Base-by-base conservation (phyloP, 1,140 invertebrate genomes). In the Aleiodes sp. region DNA sequence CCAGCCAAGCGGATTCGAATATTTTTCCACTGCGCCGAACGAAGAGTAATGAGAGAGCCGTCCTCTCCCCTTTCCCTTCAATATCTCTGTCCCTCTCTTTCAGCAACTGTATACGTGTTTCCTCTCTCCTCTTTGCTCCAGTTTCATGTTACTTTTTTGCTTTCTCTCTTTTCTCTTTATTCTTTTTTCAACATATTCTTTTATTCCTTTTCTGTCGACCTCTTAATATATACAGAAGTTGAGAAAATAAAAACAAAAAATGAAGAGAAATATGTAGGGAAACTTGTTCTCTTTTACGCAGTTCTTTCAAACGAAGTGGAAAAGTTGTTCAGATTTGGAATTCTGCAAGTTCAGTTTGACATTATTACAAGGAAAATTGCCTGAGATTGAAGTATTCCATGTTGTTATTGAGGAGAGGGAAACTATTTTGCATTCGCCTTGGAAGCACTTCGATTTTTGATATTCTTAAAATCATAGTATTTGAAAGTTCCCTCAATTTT, bases 1-100 rank as follows among this genome's bases (percentile, higher is more conserved):
- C 74, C 78, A 75, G 68, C 68, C 73, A 67, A 73, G 66, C 63
- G 74, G 68, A 76, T 77, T 78, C 73, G 73, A 79, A 79, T 78
- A 76, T 79, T 78, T 76, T 73, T 70, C 41, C 70, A n/a, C 65
- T 63, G 39, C 29, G 52, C 67, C 70, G 69, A 77, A 79, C 69
- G 64, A 73, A 78, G 72, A 76, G 70, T 76, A 76, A 78, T 68
- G 74, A 78, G 67, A 60, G 60, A 43, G n/a, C 26, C 31, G n/a
- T n/a, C 4, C 35, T 12, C 21, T n/a, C 28, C 39, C 21, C 12
- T 9, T 21, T 60, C 26, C 19, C 60, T 31, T 67, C 10, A 33
- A 65, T 46, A 31, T 16, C 24, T 26, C 19, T 62, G n/a, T n/a
- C n/a, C n/a, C n/a, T n/a, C n/a, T n/a, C n/a, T n/a, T n/a, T n/a